Percentiles rank a stretch among this genome's conserved stretches.
Conservation (phyloP, 2,797 vertebrate species). For the Xerus rutilus region DNA sequence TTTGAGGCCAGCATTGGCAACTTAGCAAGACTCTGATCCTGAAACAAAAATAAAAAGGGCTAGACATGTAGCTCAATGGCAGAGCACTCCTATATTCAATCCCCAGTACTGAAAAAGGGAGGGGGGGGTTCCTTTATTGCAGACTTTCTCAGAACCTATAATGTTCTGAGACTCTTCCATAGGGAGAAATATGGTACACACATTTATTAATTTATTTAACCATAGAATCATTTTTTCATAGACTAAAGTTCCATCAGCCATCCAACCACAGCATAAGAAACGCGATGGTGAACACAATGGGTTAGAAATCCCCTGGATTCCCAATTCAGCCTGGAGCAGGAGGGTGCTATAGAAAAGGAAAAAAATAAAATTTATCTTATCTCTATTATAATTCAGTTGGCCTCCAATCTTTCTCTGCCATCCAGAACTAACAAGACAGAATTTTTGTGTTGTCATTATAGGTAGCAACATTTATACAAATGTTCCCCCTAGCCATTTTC, state of each 20-base stretch:
- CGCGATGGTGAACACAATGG: neutral
- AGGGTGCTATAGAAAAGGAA: neutral
- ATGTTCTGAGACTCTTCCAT: neutral
- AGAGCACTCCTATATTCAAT: neutral
- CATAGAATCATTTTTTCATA: neutral
- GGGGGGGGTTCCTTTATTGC: neutral
- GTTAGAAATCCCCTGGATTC: neutral
- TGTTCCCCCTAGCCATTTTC: neutral
- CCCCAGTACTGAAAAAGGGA: too few relatives aligned
- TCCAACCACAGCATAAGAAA: neutral
- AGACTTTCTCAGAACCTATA: conserved; percentile 3
- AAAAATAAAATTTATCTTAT: neutral
- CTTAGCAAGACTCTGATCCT: neutral
- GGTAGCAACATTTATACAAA: conserved; percentile 1
- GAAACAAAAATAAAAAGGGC: neutral
- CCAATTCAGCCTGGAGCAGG: neutral
- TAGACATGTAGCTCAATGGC: neutral
- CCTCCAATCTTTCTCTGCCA: neutral
- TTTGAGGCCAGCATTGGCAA: neutral
- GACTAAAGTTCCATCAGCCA: neutral
- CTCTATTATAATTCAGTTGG: neutral
- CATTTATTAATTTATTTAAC: conserved; percentile 14
- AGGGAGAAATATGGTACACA: neutral
- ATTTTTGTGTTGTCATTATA: neutral
- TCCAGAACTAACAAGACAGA: conserved; percentile 8